Evolutionary conservation across 1,140 invertebrate genomes (phyloP).

Genomic region (Drosophila aff.): DNA sequence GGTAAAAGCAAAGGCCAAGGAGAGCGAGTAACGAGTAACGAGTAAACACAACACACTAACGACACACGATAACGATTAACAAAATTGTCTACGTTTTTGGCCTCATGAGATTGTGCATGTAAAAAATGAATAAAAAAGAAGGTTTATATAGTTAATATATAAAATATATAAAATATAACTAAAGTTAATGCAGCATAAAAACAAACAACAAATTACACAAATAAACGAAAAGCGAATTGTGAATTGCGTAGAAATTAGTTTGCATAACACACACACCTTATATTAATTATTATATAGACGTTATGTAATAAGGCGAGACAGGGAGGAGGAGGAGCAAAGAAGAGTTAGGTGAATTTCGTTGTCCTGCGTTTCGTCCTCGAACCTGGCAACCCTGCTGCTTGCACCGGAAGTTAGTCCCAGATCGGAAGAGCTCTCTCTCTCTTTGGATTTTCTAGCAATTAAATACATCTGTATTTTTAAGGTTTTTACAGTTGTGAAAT

Average conservation of each 20-base stretch:
- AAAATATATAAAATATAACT: constrained; percentile 35
- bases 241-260: constrained; percentile 64
- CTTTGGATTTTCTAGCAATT: background rate
- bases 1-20: constrained; percentile 20
- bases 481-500: constrained; percentile 25
- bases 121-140: constrained; percentile 64
- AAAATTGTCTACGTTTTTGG: constrained; percentile 56
- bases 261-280: constrained; percentile 38
- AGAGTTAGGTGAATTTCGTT: constrained; percentile 44
- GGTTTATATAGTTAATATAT: constrained; percentile 52
- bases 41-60: constrained; percentile 14
- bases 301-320: constrained; percentile 28
- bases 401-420: background rate
- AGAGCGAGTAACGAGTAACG: constrained; percentile 26
- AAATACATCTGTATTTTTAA: constrained; percentile 7
- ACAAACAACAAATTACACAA: background rate
- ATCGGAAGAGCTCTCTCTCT: background rate
- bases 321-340: background rate
- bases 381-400: background rate
- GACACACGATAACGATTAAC: constrained; percentile 12
- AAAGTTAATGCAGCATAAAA: constrained; percentile 41
- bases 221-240: constrained; percentile 69
- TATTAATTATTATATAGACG: constrained; percentile 7
- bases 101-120: constrained; percentile 81
- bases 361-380: background rate